Conservation (phyloP, 1,140 invertebrate species). For the Drosophila arawakana region DNA sequence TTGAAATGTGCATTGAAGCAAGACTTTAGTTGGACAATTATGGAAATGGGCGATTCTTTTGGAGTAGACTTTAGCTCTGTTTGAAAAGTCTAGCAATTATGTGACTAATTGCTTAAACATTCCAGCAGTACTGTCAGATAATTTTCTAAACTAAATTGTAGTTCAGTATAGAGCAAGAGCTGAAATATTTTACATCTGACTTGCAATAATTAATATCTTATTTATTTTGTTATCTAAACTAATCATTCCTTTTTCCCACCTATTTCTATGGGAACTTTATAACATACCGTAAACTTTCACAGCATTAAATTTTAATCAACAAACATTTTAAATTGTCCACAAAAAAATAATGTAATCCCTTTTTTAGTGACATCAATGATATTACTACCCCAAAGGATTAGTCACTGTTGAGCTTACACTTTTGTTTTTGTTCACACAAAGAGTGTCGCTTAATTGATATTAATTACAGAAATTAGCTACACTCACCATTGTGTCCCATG, state of each 20-base stretch:
- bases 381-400: background rate
- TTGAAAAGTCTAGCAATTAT: no score
- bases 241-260: no score
- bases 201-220: no score
- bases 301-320: no score
- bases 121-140: no score
- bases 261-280: no score
- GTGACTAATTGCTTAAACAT: no score
- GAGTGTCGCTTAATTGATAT: background rate
- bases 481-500: slow-evolving; percentile 92
- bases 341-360: background rate
- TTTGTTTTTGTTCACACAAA: background rate
- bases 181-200: no score
- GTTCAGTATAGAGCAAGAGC: no score
- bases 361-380: background rate
- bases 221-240: no score
- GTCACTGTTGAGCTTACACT: background rate
- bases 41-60: background rate
- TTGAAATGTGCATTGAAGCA: background rate
- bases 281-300: no score
- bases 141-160: no score
- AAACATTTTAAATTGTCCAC: background rate
- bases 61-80: background rate
- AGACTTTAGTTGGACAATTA: background rate
- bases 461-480: background rate